Evolutionary conservation across 2,888 invertebrate species (phyloP).

Genomic region (Cataglyphis altisquamis): DNA sequence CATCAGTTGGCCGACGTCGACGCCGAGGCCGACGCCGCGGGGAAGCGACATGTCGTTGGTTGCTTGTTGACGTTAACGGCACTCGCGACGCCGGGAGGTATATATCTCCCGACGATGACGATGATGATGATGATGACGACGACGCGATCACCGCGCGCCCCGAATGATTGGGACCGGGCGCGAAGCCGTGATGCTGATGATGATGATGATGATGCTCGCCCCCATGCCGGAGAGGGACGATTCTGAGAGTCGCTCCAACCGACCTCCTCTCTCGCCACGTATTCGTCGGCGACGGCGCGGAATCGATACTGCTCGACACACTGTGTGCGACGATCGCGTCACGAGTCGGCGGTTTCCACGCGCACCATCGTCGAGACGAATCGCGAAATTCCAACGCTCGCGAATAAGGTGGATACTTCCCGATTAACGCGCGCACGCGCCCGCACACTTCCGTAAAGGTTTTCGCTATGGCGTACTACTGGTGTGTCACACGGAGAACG

Average conservation of each 20-base stretch:
- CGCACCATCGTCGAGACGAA: not conserved
- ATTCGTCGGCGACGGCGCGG: not conserved
- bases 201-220: slow-evolving; percentile 42
- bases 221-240: slow-evolving; percentile 46
- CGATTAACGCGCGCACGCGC: slow-evolving; percentile 67
- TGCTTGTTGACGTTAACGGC: not conserved
- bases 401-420: not conserved
- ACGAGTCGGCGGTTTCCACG: not conserved
- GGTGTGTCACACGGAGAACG: slow-evolving; percentile 37
- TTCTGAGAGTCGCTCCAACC: not conserved
- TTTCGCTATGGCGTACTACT: slow-evolving; percentile 17
- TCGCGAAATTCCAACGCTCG: not conserved
- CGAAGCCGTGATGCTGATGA: slow-evolving; percentile 45
- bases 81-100: slow-evolving; percentile 17
- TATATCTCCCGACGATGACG: not conserved
- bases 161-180: slow-evolving; percentile 39
- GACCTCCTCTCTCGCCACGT: not conserved
- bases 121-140: not conserved
- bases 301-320: slow-evolving; percentile 11
- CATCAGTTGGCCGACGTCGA: slow-evolving; percentile 95
- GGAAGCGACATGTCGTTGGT: slow-evolving; percentile 92
- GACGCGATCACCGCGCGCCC: slow-evolving; percentile 56
- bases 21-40: slow-evolving; percentile 94
- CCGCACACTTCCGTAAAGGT: slow-evolving; percentile 57
- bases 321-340: not conserved